Base-by-base conservation (phyloP, 2,888 invertebrate species). In the Xestia c-nigrum region DNA sequence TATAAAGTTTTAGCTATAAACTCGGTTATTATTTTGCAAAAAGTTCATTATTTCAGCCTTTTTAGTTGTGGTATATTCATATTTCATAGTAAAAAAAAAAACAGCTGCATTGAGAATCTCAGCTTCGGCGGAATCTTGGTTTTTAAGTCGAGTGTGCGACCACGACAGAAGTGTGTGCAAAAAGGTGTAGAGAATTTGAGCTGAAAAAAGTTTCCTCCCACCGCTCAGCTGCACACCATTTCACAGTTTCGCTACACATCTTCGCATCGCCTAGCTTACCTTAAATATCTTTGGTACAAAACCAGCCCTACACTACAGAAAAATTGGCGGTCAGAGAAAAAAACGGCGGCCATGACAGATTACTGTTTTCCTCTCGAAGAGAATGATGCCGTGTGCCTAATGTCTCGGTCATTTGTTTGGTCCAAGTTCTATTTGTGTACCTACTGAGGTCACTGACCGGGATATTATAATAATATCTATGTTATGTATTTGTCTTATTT, bases 281-380 rank as follows among this genome's bases (percentile, higher is more conserved):
- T 64, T 40, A 64, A n/a, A 40, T 12, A 64, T 64, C n/a, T 40
- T 64, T 14, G 40, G 6, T 64, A 0, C 14, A 64, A 64, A n/a
- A 6, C 6, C 3, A 64, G 12, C 63, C 63, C 40, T 40, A 14
- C 50, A 64, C 12, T 59, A 50, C 78, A 67, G 7, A 31, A 12
- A 85, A 79, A 73, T 76, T 72, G 64, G 67, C 52, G 64, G 74
- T 72, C n/a, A 68, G 59, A 38, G 57, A 80, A 85, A 86, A n/a
- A 83, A 78, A 74, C 16, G 19, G 12, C 12, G 57, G 55, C 69
- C 81, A 61, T 86, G 87, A 85, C 80, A 84, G 71, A 85, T 80
- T 19, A 16, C 47, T 70, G 70, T 80, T 85, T 80, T 78, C 80
- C 76, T 84, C 80, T 75, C 61, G 47, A 59, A 72, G 76, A 70